Evolutionary conservation across 2,888 invertebrate genomes (phyloP), one percentile per base, ranked within the genome.

Genomic region (Pemphredon lugubris): DNA sequence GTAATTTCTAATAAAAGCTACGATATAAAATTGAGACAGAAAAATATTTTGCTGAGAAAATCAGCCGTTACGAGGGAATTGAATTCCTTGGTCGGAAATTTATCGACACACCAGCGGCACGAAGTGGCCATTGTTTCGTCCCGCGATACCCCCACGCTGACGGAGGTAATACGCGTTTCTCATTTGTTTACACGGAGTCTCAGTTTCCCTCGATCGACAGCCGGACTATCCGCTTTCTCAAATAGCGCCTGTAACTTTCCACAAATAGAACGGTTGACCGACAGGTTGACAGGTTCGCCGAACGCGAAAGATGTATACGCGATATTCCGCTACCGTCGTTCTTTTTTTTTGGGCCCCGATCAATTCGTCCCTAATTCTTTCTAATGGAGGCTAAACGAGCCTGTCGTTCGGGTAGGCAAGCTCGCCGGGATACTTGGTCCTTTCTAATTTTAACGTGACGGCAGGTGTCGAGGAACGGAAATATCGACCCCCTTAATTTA

Each of bases 161-260:
- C n/a, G n/a, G 18, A 45, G 55, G 60, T 20, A 45, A 53, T 54
- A 73, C 60, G 67, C 64, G 55, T 45, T 45, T 57, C 45, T 65
- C 53, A 59, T 74, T 77, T 57, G 74, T 77, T 70, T 57, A 58
- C 53, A 48, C 40, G 60, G n/a, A n/a, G 48, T 50, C 54, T 57
- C 74, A 50, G 59, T 63, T 55, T 72, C 66, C 77, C 55, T 70
- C 69, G 63, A 77, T 76, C 63, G 66, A 48, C 69, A 58, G 68
- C 54, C 40, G 50, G 68, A 55, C 61, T 55, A 51, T 69, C 66
- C 70, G 74, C 77, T 78, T 77, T 77, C 77, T 67, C 70, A 50
- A 66, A 77, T 74, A 59, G 54, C n/a, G n/a, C 44, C 60, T 32
- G 58, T 58, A 66, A 59, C 77, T 73, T 76, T 77, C 76, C 77